A percentile compares a stretch with the other conserved stretches of the same genome.
Evolutionary conservation across 2,888 invertebrate species (phyloP).

Genomic region (Rotaria macrura): DNA sequence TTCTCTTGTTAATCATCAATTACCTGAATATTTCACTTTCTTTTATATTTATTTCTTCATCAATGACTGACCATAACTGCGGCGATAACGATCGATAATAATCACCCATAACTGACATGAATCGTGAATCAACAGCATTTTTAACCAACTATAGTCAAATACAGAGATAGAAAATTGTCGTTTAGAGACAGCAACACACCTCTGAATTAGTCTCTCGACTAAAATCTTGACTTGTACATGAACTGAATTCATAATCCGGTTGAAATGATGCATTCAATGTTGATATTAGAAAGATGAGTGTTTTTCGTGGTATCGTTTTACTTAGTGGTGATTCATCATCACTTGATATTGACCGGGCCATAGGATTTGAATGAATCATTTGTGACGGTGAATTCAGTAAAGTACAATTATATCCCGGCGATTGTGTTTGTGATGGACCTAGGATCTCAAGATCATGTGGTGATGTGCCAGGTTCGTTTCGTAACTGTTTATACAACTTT

Average conservation of each 20-base stretch:
- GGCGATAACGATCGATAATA: constrained; percentile 64
- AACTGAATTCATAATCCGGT: constrained; percentile 93
- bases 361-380: constrained; percentile 51
- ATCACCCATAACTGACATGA: constrained; percentile 48
- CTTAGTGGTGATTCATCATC: constrained; percentile 65
- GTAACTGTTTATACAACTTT: constrained; percentile 77
- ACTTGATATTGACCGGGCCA: background rate
- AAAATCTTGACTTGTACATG: constrained; percentile 92
- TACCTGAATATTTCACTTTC: constrained; percentile 86
- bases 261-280: constrained; percentile 92
- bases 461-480: constrained; percentile 64
- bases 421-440: constrained; percentile 29
- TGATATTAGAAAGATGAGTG: constrained; percentile 88
- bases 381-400: background rate
- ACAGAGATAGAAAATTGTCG: background rate
- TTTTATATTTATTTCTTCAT: constrained; percentile 75
- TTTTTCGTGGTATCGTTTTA: constrained; percentile 83
- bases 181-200: constrained; percentile 39
- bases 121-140: constrained; percentile 17
- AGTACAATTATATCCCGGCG: background rate
- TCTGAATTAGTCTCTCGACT: constrained; percentile 70
- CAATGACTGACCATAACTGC: constrained; percentile 79
- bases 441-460: constrained; percentile 67
- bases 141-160: constrained; percentile 7
- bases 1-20: background rate